Evolutionary conservation across 2,797 vertebrate genomes (phyloP).

Genomic region (Strix occidentalis): DNA sequence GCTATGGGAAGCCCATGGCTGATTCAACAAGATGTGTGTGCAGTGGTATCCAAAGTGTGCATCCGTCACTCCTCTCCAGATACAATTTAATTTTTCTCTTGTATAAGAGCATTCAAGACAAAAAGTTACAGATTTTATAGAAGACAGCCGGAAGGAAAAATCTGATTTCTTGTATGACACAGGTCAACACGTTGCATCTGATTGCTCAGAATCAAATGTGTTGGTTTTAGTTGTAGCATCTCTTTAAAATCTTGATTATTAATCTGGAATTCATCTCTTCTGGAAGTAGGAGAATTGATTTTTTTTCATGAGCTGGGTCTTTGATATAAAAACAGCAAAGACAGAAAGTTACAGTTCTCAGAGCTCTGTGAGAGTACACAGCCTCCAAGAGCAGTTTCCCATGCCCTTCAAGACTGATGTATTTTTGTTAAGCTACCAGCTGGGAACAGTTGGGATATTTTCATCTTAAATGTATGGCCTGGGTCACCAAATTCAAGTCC

Average conservation of each 20-base stretch:
- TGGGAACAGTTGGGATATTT: conserved; percentile 3
- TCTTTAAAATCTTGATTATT: neutral
- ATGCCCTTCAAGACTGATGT: neutral
- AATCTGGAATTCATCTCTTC: neutral
- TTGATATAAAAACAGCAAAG: neutral
- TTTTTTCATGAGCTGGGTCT: neutral
- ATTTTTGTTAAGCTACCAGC: neutral
- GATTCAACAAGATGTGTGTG: neutral
- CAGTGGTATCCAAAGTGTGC: neutral
- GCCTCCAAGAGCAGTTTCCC: conserved; percentile 12
- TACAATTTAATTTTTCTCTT: neutral
- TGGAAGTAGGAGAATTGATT: neutral
- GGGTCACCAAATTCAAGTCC: neutral
- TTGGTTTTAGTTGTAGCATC: neutral
- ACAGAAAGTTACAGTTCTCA: neutral
- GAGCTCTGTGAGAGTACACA: neutral
- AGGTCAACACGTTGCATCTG: neutral
- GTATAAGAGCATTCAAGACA: neutral
- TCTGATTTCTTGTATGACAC: neutral
- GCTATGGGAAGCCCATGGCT: neutral
- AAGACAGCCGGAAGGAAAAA: neutral
- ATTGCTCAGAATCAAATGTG: neutral
- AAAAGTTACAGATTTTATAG: neutral
- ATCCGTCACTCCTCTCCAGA: neutral
- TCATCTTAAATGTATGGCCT: neutral